phyloP scores from a whole-genome alignment of 2,797 vertebrate genomes.

The Dallia pectoralis region DNA sequence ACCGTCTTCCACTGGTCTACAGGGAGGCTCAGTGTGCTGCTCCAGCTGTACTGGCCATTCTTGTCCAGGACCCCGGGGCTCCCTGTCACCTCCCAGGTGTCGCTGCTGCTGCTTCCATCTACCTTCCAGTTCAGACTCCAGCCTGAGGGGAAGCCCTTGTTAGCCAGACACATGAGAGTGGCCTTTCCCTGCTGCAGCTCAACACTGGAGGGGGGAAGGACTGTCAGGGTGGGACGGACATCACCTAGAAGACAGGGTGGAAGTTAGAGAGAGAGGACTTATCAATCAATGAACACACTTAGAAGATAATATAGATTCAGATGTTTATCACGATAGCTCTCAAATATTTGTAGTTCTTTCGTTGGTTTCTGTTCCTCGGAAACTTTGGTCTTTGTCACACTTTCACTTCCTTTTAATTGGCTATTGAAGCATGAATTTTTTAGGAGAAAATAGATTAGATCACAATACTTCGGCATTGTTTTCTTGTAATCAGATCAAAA shows the following conservation, averaged over 20 bases:
- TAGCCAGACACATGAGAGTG: conserved; percentile 54
- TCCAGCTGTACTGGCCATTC: too few species aligned
- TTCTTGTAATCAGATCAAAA: too few species aligned
- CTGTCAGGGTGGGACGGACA: conserved; percentile 20
- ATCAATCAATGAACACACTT: too few species aligned
- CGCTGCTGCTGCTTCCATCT: neutral
- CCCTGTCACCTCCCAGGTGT: conserved; percentile 4
- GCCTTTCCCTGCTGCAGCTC: conserved; percentile 36
- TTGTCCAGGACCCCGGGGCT: too few species aligned
- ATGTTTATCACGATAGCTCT: too few species aligned
- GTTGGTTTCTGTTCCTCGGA: neutral
- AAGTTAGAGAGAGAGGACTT: neutral
- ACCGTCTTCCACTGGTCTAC: conserved; percentile 24
- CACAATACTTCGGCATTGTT: too few species aligned
- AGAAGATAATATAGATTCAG: too few species aligned
- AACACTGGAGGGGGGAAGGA: conserved; percentile 44
- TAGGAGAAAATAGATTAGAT: neutral
- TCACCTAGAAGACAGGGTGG: neutral
- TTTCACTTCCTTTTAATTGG: neutral
- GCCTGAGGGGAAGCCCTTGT: conserved; percentile 56
- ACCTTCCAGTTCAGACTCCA: conserved; percentile 50
- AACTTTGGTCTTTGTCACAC: neutral
- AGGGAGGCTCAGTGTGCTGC: conserved; percentile 28
- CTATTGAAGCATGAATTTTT: neutral
- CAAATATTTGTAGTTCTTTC: neutral